Evolutionary conservation across 2,797 vertebrate genomes (phyloP), one percentile per base, ranked within the genome.

Genomic region (Phataginus tetradactyla): DNA sequence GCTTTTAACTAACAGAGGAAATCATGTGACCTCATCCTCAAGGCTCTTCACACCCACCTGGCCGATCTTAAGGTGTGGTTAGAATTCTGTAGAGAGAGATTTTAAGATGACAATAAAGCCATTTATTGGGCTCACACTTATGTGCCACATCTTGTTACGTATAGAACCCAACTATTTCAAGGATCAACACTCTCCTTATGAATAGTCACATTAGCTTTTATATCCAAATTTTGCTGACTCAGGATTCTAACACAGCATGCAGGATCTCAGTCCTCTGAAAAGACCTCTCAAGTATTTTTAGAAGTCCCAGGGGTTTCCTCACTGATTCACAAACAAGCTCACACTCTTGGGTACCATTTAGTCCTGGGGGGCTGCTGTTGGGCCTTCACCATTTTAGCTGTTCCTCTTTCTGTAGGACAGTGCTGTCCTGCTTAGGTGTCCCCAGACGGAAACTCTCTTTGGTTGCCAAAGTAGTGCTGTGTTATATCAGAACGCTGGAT

Each of bases 1-100:
- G 32, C 59, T 93, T 96, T 96, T 78, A 61, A 75, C 45, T 63
- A 86, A 81, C 17, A 68, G 80, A 91, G 49, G 57, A 90, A 57
- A 6, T 74, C 57, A 7, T 2, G 15, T 61, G 86, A 83, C 39
- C 27, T 64, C n/a, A 32, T 57, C 66, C 81, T 86, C 74, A 57
- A 53, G 61, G 53, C 59, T 79, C 25, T 80, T 51, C 37, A 83
- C 34, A 53, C 27, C 55, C 34, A 51, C 49, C 32, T 55, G 75
- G 55, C 80, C 49, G 8, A 12, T 84, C 39, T 5, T 37, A 13
- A 57, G 32, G 7, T 78, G 3, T 69, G 7, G 69, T 51, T 49
- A 80, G 63, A 83, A 42, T 63, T 87, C 69, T n/a, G 13, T 32
- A 77, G 34, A 53, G 18, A 42, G 20, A 9, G 39, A 64, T 32